Evolutionary conservation across 2,797 vertebrate species (phyloP), one percentile per base, ranked within the genome.

Genomic region (Lepus townsendii): DNA sequence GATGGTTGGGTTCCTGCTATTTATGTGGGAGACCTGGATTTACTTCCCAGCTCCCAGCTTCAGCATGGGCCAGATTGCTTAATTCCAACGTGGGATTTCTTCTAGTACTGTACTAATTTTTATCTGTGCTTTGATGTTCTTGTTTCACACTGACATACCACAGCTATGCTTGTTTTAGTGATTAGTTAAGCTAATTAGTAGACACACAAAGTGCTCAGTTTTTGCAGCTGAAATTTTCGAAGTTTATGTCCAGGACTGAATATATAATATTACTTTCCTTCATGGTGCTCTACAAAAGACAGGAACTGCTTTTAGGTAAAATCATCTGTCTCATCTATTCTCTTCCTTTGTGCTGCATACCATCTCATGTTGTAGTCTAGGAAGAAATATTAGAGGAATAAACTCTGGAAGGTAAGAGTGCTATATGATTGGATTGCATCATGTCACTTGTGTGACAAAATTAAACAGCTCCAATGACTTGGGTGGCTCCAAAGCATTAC

Each of bases 221-320:
- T 90, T 93, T 62, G 16, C 19, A 84, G 69, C 20, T 86, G 35
- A 26, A 80, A 20, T 2, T 85, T 91, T 78, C 42, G 3, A 80
- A 80, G 30, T 78, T 90, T 71, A 66, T 19, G 52, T 80, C 22
- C 32, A 75, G 7, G 16, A 77, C 7, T 52, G 3, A 63, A 2
- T 27, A 77, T 57, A 19, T 82, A 78, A 38, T 65, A 35, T 77
- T 80, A 66, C 12, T 77, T 84, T 79, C 27, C 24, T 77, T 57
- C 1, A n/a, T 9, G 32, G 17, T 30, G 4, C 10, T 73, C 42
- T 91, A 27, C 17, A 69, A 52, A 57, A 47, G 91, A 69, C 20
- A 91, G n/a, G 38, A 71, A 78, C 60, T 35, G 35, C 22, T 72
- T 82, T 69, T 72, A 60, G 38, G n/a, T 91, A 89, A 94, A 85